Evolutionary conservation across 2,113 vertebrate species (phyloP), one percentile per base, ranked within the genome.

Genomic region (Lota lota): DNA sequence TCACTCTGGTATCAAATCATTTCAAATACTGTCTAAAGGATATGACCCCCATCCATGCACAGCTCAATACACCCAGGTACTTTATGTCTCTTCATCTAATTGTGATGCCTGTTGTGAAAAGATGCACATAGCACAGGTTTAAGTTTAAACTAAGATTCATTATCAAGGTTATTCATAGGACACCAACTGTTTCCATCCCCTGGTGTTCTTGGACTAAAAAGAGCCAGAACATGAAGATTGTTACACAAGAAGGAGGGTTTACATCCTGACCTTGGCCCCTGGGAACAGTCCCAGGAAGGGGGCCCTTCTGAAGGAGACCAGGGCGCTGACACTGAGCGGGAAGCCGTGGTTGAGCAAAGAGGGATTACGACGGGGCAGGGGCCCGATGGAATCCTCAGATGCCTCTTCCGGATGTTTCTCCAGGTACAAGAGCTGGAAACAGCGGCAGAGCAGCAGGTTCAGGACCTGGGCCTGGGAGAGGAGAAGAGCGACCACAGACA

Each of bases 381-480:
- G 81, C 0, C 76, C 83, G 0, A 10, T 66, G 0, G 73, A 61
- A 51, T 79, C 71, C 0, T 75, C 69, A 58, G 87, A 75, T 0
- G 82, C 91, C 24, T 94, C 93, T 59, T 96, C 94, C 0, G 95
- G 97, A 69, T 98, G 95, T 8, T 90, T 92, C 73, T 91, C 77
- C 47, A 98, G 83, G 83, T 97, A 94, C 10, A 79, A 86, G 3
- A 98, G 87, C 91, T 99, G 97, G 92, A 98, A 99, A 82, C 93
- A 96, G 67, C 97, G 95, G 87, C 95, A 97, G 53, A 99, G 92
- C 78, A 98, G 83, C 83, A 97, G 90, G 80, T 98, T 95, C 88
- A 97, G 85, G 73, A 93, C 92, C 84, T 95, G 94, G 40, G 93
- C 94, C 97, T 99, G 11, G 16, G 61, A 50, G 22, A 19, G 58